A percentile compares a stretch with the other conserved stretches of the same genome.
Evolutionary conservation across 2,797 vertebrate species (phyloP).

Genomic region (Xerus rutilus): DNA sequence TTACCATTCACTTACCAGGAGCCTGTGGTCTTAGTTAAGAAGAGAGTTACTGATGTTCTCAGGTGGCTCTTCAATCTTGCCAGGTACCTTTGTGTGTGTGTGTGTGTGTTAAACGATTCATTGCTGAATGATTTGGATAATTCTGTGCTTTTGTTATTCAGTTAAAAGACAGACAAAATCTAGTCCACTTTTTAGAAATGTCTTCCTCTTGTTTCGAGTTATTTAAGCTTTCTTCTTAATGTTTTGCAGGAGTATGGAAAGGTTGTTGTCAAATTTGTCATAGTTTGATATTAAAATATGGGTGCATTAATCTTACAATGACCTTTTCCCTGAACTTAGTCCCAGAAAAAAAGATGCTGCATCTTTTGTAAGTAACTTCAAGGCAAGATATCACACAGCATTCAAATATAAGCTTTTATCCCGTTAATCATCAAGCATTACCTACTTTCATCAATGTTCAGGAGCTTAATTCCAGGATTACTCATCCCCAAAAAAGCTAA

Average conservation of each 20-base stretch:
- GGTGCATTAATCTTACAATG: slow-evolving; percentile 86
- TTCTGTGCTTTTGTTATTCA: neutral
- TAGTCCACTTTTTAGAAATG: neutral
- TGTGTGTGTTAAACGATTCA: neutral
- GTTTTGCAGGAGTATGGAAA: slow-evolving; percentile 36
- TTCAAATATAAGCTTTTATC: slow-evolving; percentile 88
- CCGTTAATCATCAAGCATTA: slow-evolving; percentile 91
- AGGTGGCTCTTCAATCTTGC: neutral
- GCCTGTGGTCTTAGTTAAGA: neutral
- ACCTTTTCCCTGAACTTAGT: slow-evolving; percentile 87
- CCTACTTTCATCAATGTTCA: slow-evolving; percentile 88
- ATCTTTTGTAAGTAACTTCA: slow-evolving; percentile 87
- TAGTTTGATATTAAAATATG: slow-evolving; percentile 89
- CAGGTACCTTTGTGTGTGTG: too few species aligned
- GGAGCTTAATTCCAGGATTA: slow-evolving; percentile 91
- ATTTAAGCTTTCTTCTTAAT: slow-evolving; percentile 27
- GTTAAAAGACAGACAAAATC: neutral
- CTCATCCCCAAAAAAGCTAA: slow-evolving; percentile 88
- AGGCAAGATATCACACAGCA: slow-evolving; percentile 81
- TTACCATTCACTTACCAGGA: neutral
- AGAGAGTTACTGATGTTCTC: neutral
- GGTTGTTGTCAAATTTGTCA: slow-evolving; percentile 72
- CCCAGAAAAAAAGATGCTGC: slow-evolving; percentile 80
- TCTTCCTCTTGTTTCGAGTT: slow-evolving; percentile 9
- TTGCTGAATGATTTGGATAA: neutral